Evolutionary conservation across 2,888 invertebrate species (phyloP), one percentile per base, ranked within the genome.

Genomic region (Cremastinae sp.): DNA sequence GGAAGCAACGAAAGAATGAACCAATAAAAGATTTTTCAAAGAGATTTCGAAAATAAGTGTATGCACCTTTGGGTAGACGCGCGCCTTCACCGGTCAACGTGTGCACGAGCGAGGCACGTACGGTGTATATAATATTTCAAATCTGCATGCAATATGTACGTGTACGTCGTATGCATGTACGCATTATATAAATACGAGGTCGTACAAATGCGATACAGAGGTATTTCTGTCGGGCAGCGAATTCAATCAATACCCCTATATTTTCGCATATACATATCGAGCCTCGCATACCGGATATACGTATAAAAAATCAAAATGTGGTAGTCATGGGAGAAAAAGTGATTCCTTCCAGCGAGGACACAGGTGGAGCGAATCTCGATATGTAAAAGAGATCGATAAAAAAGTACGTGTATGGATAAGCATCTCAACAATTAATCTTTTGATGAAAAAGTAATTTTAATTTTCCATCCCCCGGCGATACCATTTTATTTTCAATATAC

Each of bases 161-260:
- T 59, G 4, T 22, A 4, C 18, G 2, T 49, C 12, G 20, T 43
- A 12, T 22, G 59, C 35, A 28, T 39, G n/a, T 22, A 61, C 66
- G 37, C 47, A 51, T 49, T 59, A 47, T 14, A 47, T 49, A 22
- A 10, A 37, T 41, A 39, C 16, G 39, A 55, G 39, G 18, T 58
- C 22, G 62, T 47, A 12, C 16, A 22, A 16, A 14, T 16, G 35
- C 51, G 65, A 53, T 53, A 9, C 45, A 45, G 45, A 18, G 16
- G 39, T 39, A 39, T 51, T 51, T 39, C 41, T 43, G 49, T 41
- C 41, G 22, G 28, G 18, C 39, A 51, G 64, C 39, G 58, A 64
- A 74, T 70, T 53, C 64, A 58, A 74, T 74, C 74, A 53, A 74
- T 74, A 64, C 28, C 37, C 39, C 58, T 18, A 51, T 56, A 61